Evolutionary conservation across 1,140 invertebrate species (phyloP), one percentile per base, ranked within the genome.

Genomic region (Pinna nobilis): DNA sequence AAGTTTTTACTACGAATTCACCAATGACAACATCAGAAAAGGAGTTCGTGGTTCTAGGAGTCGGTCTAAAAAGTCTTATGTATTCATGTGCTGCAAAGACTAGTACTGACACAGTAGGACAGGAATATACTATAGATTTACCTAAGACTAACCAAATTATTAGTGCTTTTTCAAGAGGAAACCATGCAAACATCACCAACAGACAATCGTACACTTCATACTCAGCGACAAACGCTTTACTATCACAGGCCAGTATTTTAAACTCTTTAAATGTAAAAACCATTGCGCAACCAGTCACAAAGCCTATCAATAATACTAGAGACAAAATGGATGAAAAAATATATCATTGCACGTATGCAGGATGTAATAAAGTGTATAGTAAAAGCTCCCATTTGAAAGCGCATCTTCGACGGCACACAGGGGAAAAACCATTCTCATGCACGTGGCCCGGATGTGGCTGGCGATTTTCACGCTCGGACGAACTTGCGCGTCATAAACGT

Each of bases 391-490:
- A 98, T 87, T 91, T 98, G 25, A 97, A 98, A 84, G 96, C 97
- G 2, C 97, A 99, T 86, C 87, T 98, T 57, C 91, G 97, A 2
- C 92, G 97, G 13, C 97, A 98, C 88, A 95, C 96, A 1, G 97
- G 97, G 0, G 96, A 98, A 88, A 98, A 98, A 84, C 97, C 97
- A 0, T 99, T 98, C 84, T 89, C 87, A 3, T 97, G 96, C 86
- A 94, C 93, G 53, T 98, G 97, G 97, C 90, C 93, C 2, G 94
- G 94, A n/a, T 99, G 97, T 88, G 92, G 92, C 9, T 98, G 97
- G 97, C 92, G 94, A 70, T 98, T 99, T 90, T 97, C 96, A 2
- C 90, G 97, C 44, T 98, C 96, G 0, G 97, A 98, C 84, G 97
- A 98, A 87, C 89, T 98, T 37, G 94, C 95, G 0, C 90, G 95